A percentile compares a stretch with the other conserved stretches of the same genome.
These are phyloP conservation scores for Noctua comes DNA, from an alignment of 2,888 invertebrate species.

Conservation along the genomic window DNA sequence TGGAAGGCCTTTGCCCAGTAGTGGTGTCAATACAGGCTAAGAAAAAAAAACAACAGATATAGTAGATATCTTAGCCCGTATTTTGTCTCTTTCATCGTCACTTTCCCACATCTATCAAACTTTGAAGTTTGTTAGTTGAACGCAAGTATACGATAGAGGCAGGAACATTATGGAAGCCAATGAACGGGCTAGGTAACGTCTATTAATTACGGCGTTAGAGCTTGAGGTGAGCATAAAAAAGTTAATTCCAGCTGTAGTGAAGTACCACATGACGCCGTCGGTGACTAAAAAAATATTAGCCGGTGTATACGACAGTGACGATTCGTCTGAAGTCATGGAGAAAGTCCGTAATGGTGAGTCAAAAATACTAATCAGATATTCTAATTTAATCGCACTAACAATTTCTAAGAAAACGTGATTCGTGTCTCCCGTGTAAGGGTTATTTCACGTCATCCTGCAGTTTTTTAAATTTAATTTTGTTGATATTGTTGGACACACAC, in stretches of 20 bases:
- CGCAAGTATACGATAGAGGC: background rate
- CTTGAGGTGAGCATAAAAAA: background rate
- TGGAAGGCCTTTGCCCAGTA: no score
- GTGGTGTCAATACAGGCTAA: no score
- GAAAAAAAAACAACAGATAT: background rate
- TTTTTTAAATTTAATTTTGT: background rate
- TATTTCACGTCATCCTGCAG: background rate
- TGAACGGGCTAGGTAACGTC: background rate
- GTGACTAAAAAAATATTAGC: slow-evolving; percentile 22
- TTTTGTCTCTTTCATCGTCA: background rate
- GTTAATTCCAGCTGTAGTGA: slow-evolving; percentile 37
- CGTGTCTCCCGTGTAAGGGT: background rate
- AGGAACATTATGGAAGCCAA: background rate
- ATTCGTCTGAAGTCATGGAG: slow-evolving; percentile 35
- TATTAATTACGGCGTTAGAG: background rate
- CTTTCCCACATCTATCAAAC: background rate
- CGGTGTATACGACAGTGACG: slow-evolving; percentile 38
- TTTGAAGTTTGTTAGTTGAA: background rate
- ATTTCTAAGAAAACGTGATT: background rate
- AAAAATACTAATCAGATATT: background rate
- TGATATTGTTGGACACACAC: background rate
- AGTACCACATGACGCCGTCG: slow-evolving; percentile 47
- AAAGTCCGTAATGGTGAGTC: slow-evolving; percentile 38
- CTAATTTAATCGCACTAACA: background rate
- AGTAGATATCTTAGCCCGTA: background rate